Conservation (phyloP, 2,113 vertebrate species). For the Mobula hypostoma region DNA sequence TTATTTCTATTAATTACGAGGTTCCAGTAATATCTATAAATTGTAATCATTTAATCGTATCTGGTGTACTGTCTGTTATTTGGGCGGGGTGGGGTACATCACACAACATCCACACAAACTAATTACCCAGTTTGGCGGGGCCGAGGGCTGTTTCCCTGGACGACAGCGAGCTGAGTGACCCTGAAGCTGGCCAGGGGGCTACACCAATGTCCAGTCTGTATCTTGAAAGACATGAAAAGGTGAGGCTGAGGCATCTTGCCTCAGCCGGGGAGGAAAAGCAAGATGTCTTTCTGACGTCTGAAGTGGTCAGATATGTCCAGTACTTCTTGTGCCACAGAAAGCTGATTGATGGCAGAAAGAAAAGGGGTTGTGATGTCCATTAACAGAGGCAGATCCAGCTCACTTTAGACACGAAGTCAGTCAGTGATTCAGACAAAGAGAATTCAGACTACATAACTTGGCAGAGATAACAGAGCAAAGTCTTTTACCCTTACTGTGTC, state of each 20-base stretch:
- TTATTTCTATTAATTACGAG: no score
- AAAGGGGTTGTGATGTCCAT: conserved; percentile 15
- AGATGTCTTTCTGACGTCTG: background rate
- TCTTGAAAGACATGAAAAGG: background rate
- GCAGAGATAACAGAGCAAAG: conserved; percentile 22
- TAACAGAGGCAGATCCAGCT: background rate
- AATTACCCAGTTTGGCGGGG: no score
- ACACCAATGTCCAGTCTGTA: background rate
- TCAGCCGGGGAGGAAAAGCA: background rate
- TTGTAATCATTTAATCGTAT: no score
- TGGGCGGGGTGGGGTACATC: no score
- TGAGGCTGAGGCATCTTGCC: background rate
- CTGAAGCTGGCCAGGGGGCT: no score
- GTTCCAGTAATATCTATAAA: no score
- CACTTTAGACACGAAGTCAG: background rate
- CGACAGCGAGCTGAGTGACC: no score
- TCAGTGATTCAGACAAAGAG: background rate
- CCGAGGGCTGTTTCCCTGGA: no score
- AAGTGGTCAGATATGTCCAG: background rate
- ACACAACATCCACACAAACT: no score
- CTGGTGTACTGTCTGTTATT: no score
- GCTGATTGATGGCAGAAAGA: background rate
- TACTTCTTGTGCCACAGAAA: background rate
- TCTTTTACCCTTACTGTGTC: background rate
- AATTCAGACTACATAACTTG: background rate